Evolutionary conservation across 37 sponge, comb jelly and placozoan genomes (phyloP).

Genomic region (Beroe ovata): DNA sequence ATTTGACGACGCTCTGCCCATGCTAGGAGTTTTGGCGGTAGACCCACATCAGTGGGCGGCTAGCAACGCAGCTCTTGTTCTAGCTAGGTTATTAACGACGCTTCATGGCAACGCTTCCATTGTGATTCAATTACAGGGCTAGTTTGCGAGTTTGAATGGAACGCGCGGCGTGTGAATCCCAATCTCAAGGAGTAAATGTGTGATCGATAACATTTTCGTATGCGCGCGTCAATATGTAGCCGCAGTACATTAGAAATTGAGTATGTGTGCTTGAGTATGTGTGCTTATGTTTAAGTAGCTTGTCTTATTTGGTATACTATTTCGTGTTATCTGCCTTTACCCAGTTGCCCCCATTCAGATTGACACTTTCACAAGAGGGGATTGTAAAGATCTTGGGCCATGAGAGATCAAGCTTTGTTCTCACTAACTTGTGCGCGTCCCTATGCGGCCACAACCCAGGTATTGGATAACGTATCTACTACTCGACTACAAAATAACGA

Average conservation of each 20-base stretch:
- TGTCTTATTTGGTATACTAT: no score
- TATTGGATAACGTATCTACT: no score
- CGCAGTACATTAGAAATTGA: no score
- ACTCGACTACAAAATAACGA: no score
- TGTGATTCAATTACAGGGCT: neutral
- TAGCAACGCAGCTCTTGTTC: slow-evolving; percentile 49
- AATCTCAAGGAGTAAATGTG: neutral
- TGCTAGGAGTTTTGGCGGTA: slow-evolving; percentile 50
- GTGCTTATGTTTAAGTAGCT: no score
- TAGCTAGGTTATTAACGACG: slow-evolving; percentile 9
- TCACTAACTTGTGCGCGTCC: slow-evolving; percentile 8
- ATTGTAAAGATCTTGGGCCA: slow-evolving; percentile 52
- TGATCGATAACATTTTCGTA: neutral
- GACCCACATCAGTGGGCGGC: slow-evolving; percentile 66
- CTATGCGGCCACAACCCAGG: slow-evolving; percentile 63
- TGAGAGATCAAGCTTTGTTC: slow-evolving; percentile 35
- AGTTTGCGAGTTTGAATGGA: neutral
- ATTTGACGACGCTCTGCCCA: slow-evolving; percentile 61
- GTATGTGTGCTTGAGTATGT: no score
- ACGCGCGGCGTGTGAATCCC: neutral
- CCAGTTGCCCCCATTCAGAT: no score
- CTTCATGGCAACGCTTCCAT: neutral
- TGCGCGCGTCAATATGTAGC: no score
- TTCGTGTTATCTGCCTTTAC: no score
- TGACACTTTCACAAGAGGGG: slow-evolving; percentile 46